Conservation (phyloP, 2,888 invertebrate genomes). For the Pachycephus smyrnensis region DNA sequence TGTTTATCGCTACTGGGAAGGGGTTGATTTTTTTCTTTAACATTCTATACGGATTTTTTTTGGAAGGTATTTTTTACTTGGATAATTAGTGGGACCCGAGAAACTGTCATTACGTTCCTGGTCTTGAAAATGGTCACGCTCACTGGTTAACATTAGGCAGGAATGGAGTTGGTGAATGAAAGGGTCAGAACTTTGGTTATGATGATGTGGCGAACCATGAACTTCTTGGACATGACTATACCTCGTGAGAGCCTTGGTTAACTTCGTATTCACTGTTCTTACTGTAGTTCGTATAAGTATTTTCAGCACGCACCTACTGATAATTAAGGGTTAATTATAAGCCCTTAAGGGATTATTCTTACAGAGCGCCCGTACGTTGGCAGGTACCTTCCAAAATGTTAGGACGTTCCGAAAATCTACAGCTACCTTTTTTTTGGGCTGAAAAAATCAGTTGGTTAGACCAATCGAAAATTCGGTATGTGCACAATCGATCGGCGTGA, state of each 20-base stretch:
- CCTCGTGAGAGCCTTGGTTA: conserved; percentile 15
- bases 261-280: conserved; percentile 14
- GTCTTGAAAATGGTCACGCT: conserved; percentile 1
- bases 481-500: conserved; percentile 14
- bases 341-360: background rate
- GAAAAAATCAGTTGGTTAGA: background rate
- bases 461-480: background rate
- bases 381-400: background rate
- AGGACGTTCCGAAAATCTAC: background rate
- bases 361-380: background rate
- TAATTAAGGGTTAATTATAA: background rate
- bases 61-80: background rate
- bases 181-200: conserved; percentile 21
- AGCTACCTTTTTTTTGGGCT: background rate
- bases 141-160: background rate
- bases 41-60: background rate
- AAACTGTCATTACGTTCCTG: background rate
- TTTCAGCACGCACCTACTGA: background rate
- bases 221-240: conserved; percentile 22
- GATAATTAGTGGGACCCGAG: background rate
- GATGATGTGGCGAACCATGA: conserved; percentile 22
- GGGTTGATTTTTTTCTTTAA: background rate
- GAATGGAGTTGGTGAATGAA: conserved; percentile 3
- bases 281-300: background rate
- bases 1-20: background rate